These are phyloP conservation scores for Gnathonemus longibarbis DNA, from an alignment of 2,113 vertebrate species.

Conservation along the genomic window DNA sequence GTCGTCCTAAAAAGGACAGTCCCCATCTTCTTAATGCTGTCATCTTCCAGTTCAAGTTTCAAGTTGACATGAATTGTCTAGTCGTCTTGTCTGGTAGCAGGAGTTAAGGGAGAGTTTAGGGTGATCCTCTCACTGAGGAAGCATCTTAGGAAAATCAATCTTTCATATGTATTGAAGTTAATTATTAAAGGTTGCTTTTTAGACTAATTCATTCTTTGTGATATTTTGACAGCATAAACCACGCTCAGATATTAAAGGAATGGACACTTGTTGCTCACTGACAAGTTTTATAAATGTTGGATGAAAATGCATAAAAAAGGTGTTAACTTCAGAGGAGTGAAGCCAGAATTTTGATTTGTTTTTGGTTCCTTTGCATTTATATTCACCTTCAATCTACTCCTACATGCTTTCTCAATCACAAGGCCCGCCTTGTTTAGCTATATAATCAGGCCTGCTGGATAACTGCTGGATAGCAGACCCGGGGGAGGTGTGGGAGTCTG, in stretches of 20 bases:
- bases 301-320: slow-evolving; percentile 9
- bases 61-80: slow-evolving; percentile 56
- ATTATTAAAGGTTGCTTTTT: slow-evolving; percentile 38
- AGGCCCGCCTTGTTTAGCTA: neutral
- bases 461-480: neutral
- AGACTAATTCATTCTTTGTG: slow-evolving; percentile 32
- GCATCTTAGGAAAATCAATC: slow-evolving; percentile 29
- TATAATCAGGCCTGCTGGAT: neutral
- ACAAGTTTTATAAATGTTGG: slow-evolving; percentile 11
- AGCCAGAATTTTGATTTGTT: neutral
- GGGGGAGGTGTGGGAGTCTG: neutral
- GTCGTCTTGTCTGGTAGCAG: slow-evolving; percentile 38
- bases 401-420: neutral
- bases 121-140: neutral
- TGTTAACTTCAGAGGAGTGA: neutral
- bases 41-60: slow-evolving; percentile 52
- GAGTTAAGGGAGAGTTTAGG: slow-evolving; percentile 21
- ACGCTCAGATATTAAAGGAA: slow-evolving; percentile 44
- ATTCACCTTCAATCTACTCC: neutral
- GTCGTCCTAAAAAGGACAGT: neutral
- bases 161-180: slow-evolving; percentile 37
- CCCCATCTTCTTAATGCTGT: neutral
- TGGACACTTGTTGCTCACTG: neutral
- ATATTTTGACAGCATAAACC: slow-evolving; percentile 41
- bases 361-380: neutral